Evolutionary conservation across 2,113 vertebrate genomes (phyloP), one percentile per base, ranked within the genome.

Genomic region (Apodemus speciosus): DNA sequence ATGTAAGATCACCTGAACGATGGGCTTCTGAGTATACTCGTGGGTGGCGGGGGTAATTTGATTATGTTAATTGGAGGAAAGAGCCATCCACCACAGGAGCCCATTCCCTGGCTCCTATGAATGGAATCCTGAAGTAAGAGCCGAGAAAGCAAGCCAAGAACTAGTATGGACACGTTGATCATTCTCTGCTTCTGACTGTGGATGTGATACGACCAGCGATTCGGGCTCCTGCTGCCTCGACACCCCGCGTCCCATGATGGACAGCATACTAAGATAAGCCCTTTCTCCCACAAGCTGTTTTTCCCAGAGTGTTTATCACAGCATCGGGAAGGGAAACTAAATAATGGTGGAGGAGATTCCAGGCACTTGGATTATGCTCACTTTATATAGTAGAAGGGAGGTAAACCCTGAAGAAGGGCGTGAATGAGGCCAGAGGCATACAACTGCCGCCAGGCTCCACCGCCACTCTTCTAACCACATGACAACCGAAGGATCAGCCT

Each of bases 391-490:
- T 23, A 15, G 77, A 62, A 43, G 27, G 56, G 38, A 62, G 25
- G 38, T 23, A 43, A 83, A 62, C 20, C 25, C 25, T 30, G 25
- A 62, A 40, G 80, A 10, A 43, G 14, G 30, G 56, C 16, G 25
- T 30, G 25, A 43, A 21, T 46, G 58, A 32, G 14, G 9, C 0
- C 38, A 20, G 58, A 32, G 27, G 20, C 16, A 83, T 0, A 9
- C 6, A 20, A 20, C 27, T 30, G 15, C 2, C 9, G 18, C 2
- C 25, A 43, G 0, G 9, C 14, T 14, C 49, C 3, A 5, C 27
- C 0, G 25, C 13, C 51, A 79, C 64, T 43, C 32, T 2, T 53
- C 64, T 23, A 18, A 53, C 35, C 8, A 3, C 0, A 0, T 21
- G 56, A 4, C 23, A 9, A n/a, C 13, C 25, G 72, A 53, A 43